These are phyloP conservation scores for Sebastes goodei DNA, from an alignment of 2,797 vertebrate genomes.

Conservation along the genomic window DNA sequence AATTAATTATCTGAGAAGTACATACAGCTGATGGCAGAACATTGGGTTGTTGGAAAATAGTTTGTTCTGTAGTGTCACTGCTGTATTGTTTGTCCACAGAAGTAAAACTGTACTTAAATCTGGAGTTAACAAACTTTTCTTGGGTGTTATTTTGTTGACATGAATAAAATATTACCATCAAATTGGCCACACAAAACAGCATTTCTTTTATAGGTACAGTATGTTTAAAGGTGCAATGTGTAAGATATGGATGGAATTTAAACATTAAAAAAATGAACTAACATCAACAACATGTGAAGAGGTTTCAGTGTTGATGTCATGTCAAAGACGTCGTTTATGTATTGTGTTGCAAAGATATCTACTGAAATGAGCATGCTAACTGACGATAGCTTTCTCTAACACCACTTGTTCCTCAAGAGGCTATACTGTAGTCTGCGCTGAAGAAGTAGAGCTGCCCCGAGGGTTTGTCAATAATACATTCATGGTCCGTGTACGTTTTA, in stretches of 20 bases:
- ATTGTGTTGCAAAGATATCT: too few relatives aligned
- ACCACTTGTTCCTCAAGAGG: too few relatives aligned
- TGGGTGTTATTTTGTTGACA: not conserved
- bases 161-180: not conserved
- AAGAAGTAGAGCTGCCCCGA: too few relatives aligned
- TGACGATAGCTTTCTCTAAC: too few relatives aligned
- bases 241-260: not conserved
- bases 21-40: conserved; percentile 25
- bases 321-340: too few relatives aligned
- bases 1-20: conserved; percentile 51
- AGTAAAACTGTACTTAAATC: not conserved
- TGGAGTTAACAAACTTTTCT: conserved; percentile 12
- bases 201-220: not conserved
- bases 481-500: too few relatives aligned
- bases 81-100: conserved; percentile 7
- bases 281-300: not conserved
- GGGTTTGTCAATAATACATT: too few relatives aligned
- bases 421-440: too few relatives aligned
- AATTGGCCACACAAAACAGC: not conserved
- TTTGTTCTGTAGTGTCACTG: not conserved
- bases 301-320: too few relatives aligned
- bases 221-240: not conserved
- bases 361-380: too few relatives aligned
- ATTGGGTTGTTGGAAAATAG: not conserved
- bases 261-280: not conserved